Evolutionary conservation across 2,888 invertebrate genomes (phyloP), one percentile per base, ranked within the genome.

Genomic region (Agriopis aurantiaria): DNA sequence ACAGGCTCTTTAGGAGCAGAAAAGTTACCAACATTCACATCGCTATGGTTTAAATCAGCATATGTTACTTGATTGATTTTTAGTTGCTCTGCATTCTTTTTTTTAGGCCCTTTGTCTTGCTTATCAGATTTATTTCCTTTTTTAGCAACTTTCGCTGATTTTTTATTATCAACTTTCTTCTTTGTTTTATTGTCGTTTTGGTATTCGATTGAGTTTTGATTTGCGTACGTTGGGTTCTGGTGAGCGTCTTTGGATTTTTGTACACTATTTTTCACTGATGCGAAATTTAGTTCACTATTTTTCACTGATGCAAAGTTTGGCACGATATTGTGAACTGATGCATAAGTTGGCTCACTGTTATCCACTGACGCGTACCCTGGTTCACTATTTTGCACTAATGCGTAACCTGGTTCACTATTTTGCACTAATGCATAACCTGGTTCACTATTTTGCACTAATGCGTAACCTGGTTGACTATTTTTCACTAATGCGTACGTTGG

Each of bases 221-320:
- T 56, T 41, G 14, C 43, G 4, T 14, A 43, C 3, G 9, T 14
- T 9, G 10, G n/a, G 0, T 43, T 12, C 9, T 6, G 6, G 2
- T 9, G 1, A 8, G 8, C 43, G 0, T 56, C 14, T 14, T 14
- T 6, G 8, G 10, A 7, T 4, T 57, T 57, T 43, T 14, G 9
- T 14, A 0, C 17, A 43, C 9, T 10, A 17, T 8, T 57, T 9
- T 57, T 57, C 6, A 43, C 43, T 57, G 56, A 17, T 14, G 17
- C 56, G 8, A 43, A 17, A 9, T 17, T 57, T 6, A 17, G 14
- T 17, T 43, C 33, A 14, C 10, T 11, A 43, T 43, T 14, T 40
- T 55, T 33, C 41, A 55, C 40, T n/a, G 41, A 55, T n/a, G 55
- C n/a, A 41, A 41, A 41, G n/a, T n/a, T 41, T 55, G 55, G 55